Conservation (phyloP, 1,140 invertebrate genomes). For the Calycopis cecrops region DNA sequence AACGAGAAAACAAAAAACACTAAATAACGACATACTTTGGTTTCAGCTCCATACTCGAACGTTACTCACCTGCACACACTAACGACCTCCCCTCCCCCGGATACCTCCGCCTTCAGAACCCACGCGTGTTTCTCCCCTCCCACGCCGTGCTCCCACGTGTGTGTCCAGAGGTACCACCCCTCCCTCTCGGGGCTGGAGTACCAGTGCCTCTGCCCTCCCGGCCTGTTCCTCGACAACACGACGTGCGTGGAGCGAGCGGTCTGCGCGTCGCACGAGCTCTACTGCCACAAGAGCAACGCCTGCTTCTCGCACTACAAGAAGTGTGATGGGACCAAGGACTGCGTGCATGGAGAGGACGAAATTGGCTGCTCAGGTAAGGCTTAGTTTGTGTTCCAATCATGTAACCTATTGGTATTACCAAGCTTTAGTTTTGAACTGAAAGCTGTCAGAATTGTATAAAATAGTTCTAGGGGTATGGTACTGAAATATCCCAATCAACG, state of each 20-base stretch:
- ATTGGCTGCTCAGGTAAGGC: conserved; percentile 71
- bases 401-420: no score
- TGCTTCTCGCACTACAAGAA: conserved; percentile 79
- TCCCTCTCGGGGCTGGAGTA: conserved; percentile 27
- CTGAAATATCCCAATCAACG: no score
- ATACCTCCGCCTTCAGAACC: conserved; percentile 76
- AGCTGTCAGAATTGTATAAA: no score
- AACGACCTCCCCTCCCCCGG: conserved; percentile 29
- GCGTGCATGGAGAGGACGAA: conserved; percentile 82
- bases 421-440: no score
- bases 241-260: conserved; percentile 70
- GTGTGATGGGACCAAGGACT: conserved; percentile 84
- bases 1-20: no score
- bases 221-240: conserved; percentile 67
- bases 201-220: conserved; percentile 79
- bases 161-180: conserved; percentile 73
- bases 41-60: conserved; percentile 21
- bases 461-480: no score
- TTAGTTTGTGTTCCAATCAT: not conserved
- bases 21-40: no score
- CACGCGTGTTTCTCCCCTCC: conserved; percentile 76
- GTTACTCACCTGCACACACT: conserved; percentile 42
- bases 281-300: conserved; percentile 76
- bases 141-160: conserved; percentile 85
- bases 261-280: conserved; percentile 73